Evolutionary conservation across 2,888 invertebrate genomes (phyloP).

Genomic region (Epistrophella euchroma): DNA sequence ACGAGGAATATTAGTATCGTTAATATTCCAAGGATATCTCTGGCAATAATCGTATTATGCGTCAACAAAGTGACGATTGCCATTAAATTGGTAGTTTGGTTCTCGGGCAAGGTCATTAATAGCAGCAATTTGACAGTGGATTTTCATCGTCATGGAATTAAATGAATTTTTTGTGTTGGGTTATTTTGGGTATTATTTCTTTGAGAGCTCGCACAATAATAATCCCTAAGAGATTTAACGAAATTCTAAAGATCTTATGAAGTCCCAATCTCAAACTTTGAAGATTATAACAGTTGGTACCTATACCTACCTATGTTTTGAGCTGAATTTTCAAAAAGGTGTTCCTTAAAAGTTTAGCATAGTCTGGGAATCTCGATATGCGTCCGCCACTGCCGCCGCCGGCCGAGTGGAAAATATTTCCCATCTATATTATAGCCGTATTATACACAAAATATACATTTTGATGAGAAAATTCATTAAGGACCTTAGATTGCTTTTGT

Average conservation of each 20-base stretch:
- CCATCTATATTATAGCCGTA: neutral
- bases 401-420: neutral
- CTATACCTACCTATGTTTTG: neutral
- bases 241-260: neutral
- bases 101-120: slow-evolving; percentile 52
- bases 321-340: neutral
- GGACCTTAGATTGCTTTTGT: slow-evolving; percentile 67
- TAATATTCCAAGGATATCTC: slow-evolving; percentile 72
- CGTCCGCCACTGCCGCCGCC: no score
- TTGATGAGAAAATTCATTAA: slow-evolving; percentile 57
- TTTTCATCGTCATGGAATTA: neutral
- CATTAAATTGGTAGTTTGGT: slow-evolving; percentile 70
- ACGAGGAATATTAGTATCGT: slow-evolving; percentile 62
- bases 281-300: neutral
- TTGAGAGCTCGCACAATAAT: neutral
- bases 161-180: neutral
- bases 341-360: neutral
- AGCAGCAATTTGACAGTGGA: slow-evolving; percentile 59
- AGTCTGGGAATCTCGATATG: slow-evolving; percentile 18
- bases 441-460: neutral
- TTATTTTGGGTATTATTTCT: neutral
- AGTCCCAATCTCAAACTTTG: neutral
- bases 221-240: slow-evolving; percentile 44
- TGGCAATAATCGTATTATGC: slow-evolving; percentile 72
- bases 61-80: slow-evolving; percentile 75